Conservation (phyloP, 2,113 vertebrate genomes). For the Phylloscopus whistleri region DNA sequence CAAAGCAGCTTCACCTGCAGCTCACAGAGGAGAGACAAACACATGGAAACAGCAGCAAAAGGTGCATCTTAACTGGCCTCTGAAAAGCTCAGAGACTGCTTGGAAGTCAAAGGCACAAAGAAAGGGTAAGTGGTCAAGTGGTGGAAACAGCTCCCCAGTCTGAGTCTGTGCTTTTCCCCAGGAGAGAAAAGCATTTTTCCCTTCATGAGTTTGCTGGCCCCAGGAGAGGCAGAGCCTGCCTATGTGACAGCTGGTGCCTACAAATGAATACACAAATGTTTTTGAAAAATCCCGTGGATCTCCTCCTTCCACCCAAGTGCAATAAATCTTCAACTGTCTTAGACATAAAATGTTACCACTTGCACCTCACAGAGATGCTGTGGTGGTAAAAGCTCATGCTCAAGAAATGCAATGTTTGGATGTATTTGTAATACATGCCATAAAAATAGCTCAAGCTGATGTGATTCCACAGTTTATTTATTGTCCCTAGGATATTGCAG, state of each 20-base stretch:
- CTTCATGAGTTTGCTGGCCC: neutral
- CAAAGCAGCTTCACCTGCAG: neutral
- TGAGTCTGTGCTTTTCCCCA: neutral
- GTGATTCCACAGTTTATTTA: neutral
- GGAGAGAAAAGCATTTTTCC: neutral
- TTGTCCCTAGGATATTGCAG: neutral
- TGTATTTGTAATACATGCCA: neutral
- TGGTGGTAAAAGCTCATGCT: neutral
- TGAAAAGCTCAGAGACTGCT: neutral
- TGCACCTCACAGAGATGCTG: neutral
- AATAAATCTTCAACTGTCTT: neutral
- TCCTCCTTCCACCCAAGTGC: neutral
- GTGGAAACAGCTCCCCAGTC: neutral
- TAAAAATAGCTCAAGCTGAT: neutral
- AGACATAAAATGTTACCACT: neutral
- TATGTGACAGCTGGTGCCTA: neutral
- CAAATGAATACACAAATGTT: neutral
- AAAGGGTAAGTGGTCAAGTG: rapidly evolving
- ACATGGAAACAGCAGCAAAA: neutral
- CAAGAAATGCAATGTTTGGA: neutral
- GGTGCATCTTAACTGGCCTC: neutral
- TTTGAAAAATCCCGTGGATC: neutral
- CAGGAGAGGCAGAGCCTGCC: neutral
- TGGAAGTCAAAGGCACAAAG: neutral
- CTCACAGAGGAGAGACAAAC: neutral